phyloP scores from a whole-genome alignment of 2,888 invertebrate genomes.

The Dicycla oo region DNA sequence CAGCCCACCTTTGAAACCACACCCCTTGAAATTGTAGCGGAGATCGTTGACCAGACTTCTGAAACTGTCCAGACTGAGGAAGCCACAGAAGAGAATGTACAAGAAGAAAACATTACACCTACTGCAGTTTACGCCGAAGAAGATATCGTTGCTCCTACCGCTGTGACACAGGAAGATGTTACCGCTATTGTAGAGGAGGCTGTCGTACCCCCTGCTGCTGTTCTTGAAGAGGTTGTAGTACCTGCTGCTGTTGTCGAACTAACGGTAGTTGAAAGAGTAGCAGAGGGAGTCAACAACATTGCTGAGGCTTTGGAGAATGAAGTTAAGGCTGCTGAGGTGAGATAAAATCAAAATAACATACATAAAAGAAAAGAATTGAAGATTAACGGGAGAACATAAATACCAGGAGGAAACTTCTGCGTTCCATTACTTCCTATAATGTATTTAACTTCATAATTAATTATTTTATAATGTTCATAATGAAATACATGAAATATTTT shows the following conservation, averaged over 20 bases:
- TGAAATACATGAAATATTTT: background rate
- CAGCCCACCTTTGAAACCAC: slow-evolving; percentile 40
- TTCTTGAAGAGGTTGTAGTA: slow-evolving; percentile 14
- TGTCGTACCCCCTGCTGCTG: slow-evolving; percentile 43
- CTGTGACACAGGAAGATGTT: slow-evolving; percentile 29
- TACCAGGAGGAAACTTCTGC: background rate
- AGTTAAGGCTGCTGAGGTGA: slow-evolving; percentile 77
- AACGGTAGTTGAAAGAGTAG: slow-evolving; percentile 40
- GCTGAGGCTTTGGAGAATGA: slow-evolving; percentile 81
- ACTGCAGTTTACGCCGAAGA: slow-evolving; percentile 30
- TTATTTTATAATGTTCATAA: too few relatives aligned
- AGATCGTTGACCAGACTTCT: slow-evolving; percentile 37
- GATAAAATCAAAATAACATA: background rate
- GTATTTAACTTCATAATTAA: too few relatives aligned
- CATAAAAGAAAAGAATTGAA: too few relatives aligned
- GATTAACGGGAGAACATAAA: background rate
- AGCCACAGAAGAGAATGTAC: slow-evolving; percentile 44
- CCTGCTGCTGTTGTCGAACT: slow-evolving; percentile 48
- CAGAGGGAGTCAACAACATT: slow-evolving; percentile 74
- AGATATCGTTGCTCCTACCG: slow-evolving; percentile 24
- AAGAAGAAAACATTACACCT: slow-evolving; percentile 18
- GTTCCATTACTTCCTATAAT: background rate
- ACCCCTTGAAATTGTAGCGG: slow-evolving; percentile 42
- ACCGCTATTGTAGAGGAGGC: slow-evolving; percentile 19
- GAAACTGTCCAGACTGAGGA: slow-evolving; percentile 34